Evolutionary conservation across 2,113 vertebrate genomes (phyloP), one percentile per base, ranked within the genome.

Genomic region (Gorsachius goisagi): DNA sequence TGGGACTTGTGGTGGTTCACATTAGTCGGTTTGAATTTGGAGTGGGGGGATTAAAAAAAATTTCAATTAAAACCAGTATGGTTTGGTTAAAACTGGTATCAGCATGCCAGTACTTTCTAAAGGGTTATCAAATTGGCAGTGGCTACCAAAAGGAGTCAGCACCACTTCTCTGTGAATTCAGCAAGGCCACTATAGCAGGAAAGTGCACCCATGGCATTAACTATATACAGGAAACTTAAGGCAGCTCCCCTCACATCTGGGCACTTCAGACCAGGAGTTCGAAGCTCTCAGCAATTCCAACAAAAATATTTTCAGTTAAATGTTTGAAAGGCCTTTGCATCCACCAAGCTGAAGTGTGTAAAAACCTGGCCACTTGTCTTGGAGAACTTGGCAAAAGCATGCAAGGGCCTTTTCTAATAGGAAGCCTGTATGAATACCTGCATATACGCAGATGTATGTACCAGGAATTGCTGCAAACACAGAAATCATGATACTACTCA

Each of bases 31-130:
- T 76, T 85, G 30, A 95, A 68, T 53, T 41, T 19, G 24, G 18
- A 23, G 23, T 3, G 15, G 4, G 15, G 19, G 12, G 4, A 5
- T 10, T 44, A 41, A 58, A 16, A 13, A 37, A 23, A 4, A 1
- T n/a, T 28, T 39, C 18, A 16, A 26, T 28, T 39, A 63, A 62
- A 35, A 59, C 56, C 13, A 23, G 33, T n/a, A 59, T 22, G 33
- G 33, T 59, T 59, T 24, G 58, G 33, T 59, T 24, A n/a, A 60
- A 60, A 62, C 24, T 16, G 18, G 11, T 55, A 75, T 52, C 32
- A 44, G 22, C 13, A 21, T 10, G 1, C 16, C 59, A 75, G 9
- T 26, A 13, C 47, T 78, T 87, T 76, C 44, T 89, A 21, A 59
- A 72, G 35, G 55, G 35, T 11, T 45, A 15, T 20, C 39, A 74